These are phyloP conservation scores for Micoletzkya japonica DNA, from an alignment of 2,888 invertebrate genomes.

Conservation along the genomic window DNA sequence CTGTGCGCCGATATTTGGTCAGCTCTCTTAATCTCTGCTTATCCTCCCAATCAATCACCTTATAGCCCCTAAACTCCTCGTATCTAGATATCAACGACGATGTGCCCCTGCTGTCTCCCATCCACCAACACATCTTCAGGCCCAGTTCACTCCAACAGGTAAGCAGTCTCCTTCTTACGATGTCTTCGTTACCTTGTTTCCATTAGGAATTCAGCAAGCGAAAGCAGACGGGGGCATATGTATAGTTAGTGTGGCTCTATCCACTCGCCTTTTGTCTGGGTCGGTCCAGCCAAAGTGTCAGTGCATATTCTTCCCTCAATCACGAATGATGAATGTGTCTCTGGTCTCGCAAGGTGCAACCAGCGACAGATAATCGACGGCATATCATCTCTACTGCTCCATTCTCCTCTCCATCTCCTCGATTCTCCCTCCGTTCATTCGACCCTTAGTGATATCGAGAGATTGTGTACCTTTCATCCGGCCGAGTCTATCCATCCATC, in stretches of 20 bases:
- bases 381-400: neutral
- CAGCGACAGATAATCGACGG: no score
- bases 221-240: no score
- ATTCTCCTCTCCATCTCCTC: neutral
- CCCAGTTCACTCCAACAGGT: slow-evolving; percentile 52
- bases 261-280: no score
- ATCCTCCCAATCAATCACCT: neutral
- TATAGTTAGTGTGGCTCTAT: no score
- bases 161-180: neutral
- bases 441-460: no score
- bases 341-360: neutral
- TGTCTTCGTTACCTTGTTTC: no score
- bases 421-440: no score
- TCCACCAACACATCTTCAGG: slow-evolving; percentile 46
- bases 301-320: neutral
- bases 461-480: no score
- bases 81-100: slow-evolving; percentile 31
- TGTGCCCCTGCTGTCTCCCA: slow-evolving; percentile 47
- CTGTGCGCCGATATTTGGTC: slow-evolving; percentile 14
- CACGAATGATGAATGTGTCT: neutral
- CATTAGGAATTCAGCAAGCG: no score
- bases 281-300: no score
- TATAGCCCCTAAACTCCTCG: neutral
- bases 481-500: no score
- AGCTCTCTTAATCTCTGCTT: neutral